Conservation (phyloP, 92 coral and sea anemone species). For the Phenganax subtilis region DNA sequence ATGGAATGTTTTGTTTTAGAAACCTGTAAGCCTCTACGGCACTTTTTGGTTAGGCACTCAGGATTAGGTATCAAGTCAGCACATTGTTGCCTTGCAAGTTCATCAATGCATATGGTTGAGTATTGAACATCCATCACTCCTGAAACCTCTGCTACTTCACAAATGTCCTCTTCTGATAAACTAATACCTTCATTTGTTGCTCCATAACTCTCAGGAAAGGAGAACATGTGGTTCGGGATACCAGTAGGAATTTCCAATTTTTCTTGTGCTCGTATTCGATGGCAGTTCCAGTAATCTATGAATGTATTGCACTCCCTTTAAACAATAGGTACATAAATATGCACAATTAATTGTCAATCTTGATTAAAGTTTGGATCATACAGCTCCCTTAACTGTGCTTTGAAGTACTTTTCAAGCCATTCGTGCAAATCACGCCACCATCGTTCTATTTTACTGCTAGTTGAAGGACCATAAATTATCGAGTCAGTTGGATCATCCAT, state of each 20-base stretch:
- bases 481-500: slow-evolving; percentile 55
- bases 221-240: slow-evolving; percentile 64
- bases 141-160: slow-evolving; percentile 55
- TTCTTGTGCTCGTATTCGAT: slow-evolving; percentile 60
- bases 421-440: slow-evolving; percentile 69
- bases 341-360: slow-evolving; percentile 50
- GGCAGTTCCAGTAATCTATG: slow-evolving; percentile 61
- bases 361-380: slow-evolving; percentile 44
- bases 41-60: slow-evolving; percentile 50
- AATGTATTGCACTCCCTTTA: slow-evolving; percentile 51
- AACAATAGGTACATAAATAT: slow-evolving; percentile 54
- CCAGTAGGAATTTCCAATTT: slow-evolving; percentile 62
- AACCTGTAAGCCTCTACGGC: slow-evolving; percentile 59
- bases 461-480: slow-evolving; percentile 61
- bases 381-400: slow-evolving; percentile 45
- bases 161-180: slow-evolving; percentile 40
- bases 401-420: slow-evolving; percentile 51
- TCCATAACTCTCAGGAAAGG: slow-evolving; percentile 56
- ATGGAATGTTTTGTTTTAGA: slow-evolving; percentile 27
- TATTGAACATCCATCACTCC: slow-evolving; percentile 43
- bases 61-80: slow-evolving; percentile 47
- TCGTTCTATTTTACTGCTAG: slow-evolving; percentile 61
- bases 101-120: slow-evolving; percentile 40
- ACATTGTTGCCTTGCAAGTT: slow-evolving; percentile 53
- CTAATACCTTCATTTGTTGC: slow-evolving; percentile 49